phyloP scores from a whole-genome alignment of 2,888 invertebrate species.

The Chrysolina haemoptera region DNA sequence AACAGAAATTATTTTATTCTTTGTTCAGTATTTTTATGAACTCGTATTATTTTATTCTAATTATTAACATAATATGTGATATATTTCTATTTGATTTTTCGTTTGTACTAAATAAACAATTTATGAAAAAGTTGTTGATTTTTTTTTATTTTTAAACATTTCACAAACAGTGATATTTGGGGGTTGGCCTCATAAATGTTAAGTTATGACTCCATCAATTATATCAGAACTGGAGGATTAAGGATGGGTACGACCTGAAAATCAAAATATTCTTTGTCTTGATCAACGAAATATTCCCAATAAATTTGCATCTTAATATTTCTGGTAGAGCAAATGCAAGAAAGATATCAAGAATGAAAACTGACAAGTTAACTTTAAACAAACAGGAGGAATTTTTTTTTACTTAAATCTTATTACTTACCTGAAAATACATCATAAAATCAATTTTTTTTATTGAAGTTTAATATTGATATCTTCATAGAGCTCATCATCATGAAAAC shows the following conservation, averaged over 20 bases:
- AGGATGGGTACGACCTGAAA: constrained; percentile 73
- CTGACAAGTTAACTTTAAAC: not conserved
- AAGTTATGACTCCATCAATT: constrained; percentile 44
- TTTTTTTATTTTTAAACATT: not conserved
- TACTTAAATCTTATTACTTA: too few relatives aligned
- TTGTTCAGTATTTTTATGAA: not conserved
- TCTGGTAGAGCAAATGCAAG: constrained; percentile 26
- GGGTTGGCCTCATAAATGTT: not conserved
- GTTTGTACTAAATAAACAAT: not conserved
- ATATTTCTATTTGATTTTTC: not conserved
- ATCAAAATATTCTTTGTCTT: constrained; percentile 63
- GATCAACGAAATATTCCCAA: constrained; percentile 69
- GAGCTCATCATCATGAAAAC: too few relatives aligned
- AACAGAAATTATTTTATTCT: not conserved
- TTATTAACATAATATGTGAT: not conserved
- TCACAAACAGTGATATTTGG: not conserved
- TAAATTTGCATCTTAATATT: too few relatives aligned
- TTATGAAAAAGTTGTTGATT: not conserved
- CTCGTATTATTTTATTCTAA: not conserved
- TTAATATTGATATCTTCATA: too few relatives aligned
- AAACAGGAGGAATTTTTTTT: too few relatives aligned
- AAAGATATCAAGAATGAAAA: not conserved
- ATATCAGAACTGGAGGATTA: constrained; percentile 78
- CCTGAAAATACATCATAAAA: too few relatives aligned
- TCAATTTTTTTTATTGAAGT: too few relatives aligned